Percentiles rank a stretch among this genome's conserved stretches.
Conservation (phyloP, 2,888 invertebrate species). For the Coleophora deauratella region DNA sequence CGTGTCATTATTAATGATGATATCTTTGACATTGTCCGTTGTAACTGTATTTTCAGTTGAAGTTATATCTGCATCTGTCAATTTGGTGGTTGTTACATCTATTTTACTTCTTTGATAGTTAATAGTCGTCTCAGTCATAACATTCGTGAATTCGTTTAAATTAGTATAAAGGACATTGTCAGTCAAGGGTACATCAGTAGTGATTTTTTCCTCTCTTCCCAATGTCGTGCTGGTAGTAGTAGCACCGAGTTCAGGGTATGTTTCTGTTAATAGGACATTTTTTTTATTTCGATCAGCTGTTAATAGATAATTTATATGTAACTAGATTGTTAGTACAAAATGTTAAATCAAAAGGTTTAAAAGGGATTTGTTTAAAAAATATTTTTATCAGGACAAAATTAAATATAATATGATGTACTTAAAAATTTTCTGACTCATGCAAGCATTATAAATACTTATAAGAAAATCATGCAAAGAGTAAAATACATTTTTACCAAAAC, state of each 20-base stretch:
- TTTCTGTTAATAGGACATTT: slow-evolving; percentile 67
- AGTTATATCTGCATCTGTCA: background rate
- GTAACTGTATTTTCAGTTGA: background rate
- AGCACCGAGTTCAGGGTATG: slow-evolving; percentile 43
- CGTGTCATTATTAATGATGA: too few species aligned
- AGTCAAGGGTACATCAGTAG: slow-evolving; percentile 27
- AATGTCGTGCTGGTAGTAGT: slow-evolving; percentile 31
- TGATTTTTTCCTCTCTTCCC: slow-evolving; percentile 33
- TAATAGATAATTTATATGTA: slow-evolving; percentile 57
- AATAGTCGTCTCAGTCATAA: slow-evolving; percentile 7
- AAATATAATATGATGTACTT: slow-evolving; percentile 4
- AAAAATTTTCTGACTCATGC: too few species aligned
- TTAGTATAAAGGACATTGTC: slow-evolving; percentile 17
- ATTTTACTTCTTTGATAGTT: slow-evolving; percentile 17
- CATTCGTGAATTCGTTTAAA: slow-evolving; percentile 11
- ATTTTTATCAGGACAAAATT: too few species aligned
- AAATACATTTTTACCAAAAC: background rate
- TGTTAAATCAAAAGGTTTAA: too few species aligned
- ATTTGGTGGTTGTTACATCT: slow-evolving; percentile 8
- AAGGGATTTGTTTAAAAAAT: too few species aligned
- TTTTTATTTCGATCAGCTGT: slow-evolving; percentile 68
- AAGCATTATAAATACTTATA: too few species aligned
- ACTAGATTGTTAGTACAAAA: too few species aligned
- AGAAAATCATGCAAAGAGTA: background rate
- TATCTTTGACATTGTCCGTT: too few species aligned